Evolutionary conservation across 92 coral and sea anemone genomes (phyloP).

Genomic region (Paramuricea clavata): DNA sequence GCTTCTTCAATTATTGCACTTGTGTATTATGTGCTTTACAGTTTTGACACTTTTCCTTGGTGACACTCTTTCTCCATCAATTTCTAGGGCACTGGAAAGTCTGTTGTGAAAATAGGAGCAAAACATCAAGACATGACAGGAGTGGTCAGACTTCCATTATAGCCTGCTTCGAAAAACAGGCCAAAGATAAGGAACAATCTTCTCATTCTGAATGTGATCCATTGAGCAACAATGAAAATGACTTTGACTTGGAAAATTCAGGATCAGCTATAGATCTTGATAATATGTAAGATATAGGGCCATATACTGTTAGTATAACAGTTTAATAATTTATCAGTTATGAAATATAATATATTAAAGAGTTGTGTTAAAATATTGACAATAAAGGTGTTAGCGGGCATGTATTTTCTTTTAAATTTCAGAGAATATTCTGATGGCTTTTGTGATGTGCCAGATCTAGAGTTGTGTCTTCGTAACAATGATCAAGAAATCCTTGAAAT

Average conservation of each 20-base stretch:
- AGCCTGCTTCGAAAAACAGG: constrained; percentile 63
- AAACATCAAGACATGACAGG: constrained; percentile 31
- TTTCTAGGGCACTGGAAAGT: constrained; percentile 72
- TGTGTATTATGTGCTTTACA: neutral
- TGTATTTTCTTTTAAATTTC: constrained; percentile 59
- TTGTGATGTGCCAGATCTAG: constrained; percentile 65
- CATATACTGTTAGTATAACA: neutral
- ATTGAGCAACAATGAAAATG: constrained; percentile 51
- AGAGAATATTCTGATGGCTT: constrained; percentile 68
- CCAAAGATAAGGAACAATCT: constrained; percentile 57
- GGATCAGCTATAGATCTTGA: constrained; percentile 22
- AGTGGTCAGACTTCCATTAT: constrained; percentile 64
- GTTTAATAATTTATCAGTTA: neutral
- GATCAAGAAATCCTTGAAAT: constrained; percentile 62
- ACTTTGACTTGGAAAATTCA: constrained; percentile 57
- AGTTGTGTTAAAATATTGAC: neutral
- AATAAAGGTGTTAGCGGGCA: neutral
- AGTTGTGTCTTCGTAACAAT: constrained; percentile 51
- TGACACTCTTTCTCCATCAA: constrained; percentile 50
- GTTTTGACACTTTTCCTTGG: constrained; percentile 47
- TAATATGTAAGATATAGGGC: constrained; percentile 27
- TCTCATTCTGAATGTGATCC: constrained; percentile 63
- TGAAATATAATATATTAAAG: neutral
- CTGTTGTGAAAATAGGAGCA: constrained; percentile 66
- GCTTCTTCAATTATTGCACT: too few relatives aligned